Base-by-base conservation (phyloP, 2,113 vertebrate species). In the Heterochromis multidens region DNA sequence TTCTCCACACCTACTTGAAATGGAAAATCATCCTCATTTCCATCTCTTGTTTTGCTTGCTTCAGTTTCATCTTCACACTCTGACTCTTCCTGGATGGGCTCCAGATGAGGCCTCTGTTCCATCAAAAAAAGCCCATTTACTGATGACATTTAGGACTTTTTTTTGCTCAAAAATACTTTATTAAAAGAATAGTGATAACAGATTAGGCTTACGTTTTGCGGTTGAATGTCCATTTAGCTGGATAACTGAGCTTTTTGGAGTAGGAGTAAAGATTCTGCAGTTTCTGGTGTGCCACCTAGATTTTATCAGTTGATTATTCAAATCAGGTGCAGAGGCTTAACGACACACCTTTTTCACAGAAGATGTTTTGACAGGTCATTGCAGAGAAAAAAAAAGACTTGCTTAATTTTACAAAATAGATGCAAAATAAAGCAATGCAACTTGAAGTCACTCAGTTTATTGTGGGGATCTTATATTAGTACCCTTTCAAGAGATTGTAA, bases 21-120 rank as follows among this genome's bases (percentile, higher is more conserved):
- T 23, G 29, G 35, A 57, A 61, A 74, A 58, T 78, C 23, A 2
- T 72, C 63, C 35, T 83, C 57, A 23, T 37, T 21, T 9, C 7
- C n/a, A 57, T 37, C 86, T 37, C 27, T 57, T 12, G 46, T 82
- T 33, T 31, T 0, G 2, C 56, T 52, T 65, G 12, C 25, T 58
- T 49, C 27, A 0, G 3, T 31, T 78, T 86, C 89, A 58, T 91
- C 80, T 27, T 91, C 86, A 12, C 25, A 12, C 43, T 93, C 89
- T 3, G 87, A 61, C 46, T 90, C 91, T 46, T 95, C 93, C 83
- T 87, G 52, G 67, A 95, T 94, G 29, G 88, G 4, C 80, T 90
- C 89, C 91, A 94, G 72, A 13, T 6, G 1, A 1, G 2, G 27
- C 23, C 59, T 56, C 80, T 89, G 80, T 35, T 58, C 29, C 54